Evolutionary conservation across 2,113 vertebrate species (phyloP).

Genomic region (Elachura formosa): DNA sequence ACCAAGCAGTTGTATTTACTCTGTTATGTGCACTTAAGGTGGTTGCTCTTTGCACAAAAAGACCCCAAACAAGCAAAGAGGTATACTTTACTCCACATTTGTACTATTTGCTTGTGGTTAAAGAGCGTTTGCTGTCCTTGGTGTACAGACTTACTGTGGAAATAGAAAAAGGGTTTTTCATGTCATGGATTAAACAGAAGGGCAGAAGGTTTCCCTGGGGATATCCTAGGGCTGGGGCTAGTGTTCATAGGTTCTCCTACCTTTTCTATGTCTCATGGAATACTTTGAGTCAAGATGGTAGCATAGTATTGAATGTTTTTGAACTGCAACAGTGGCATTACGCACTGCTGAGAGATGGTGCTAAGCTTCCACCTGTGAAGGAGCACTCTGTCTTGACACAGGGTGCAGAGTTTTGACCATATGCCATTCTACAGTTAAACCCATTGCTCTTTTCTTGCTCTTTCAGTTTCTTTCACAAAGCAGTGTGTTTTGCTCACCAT

Average conservation of each 20-base stretch:
- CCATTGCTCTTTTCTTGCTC: background rate
- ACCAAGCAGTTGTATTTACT: background rate
- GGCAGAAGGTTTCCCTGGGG: background rate
- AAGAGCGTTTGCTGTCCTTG: background rate
- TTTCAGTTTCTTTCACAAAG: background rate
- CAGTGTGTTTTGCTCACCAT: background rate
- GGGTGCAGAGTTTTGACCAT: background rate
- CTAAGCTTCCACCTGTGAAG: accelerated
- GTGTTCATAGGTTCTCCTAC: background rate
- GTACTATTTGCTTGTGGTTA: background rate
- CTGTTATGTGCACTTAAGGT: background rate
- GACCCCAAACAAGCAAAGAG: accelerated
- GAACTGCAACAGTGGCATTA: accelerated
- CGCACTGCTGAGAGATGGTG: background rate
- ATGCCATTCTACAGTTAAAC: background rate
- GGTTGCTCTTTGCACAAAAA: background rate
- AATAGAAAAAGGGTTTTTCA: background rate
- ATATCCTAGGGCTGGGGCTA: background rate
- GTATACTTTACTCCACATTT: background rate
- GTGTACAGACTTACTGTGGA: background rate
- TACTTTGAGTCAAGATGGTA: background rate
- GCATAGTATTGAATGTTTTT: background rate
- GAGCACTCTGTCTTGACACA: background rate
- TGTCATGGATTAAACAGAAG: background rate
- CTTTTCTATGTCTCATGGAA: background rate